phyloP scores from a whole-genome alignment of 2,113 vertebrate species.

The Acanthisitta chloris region DNA sequence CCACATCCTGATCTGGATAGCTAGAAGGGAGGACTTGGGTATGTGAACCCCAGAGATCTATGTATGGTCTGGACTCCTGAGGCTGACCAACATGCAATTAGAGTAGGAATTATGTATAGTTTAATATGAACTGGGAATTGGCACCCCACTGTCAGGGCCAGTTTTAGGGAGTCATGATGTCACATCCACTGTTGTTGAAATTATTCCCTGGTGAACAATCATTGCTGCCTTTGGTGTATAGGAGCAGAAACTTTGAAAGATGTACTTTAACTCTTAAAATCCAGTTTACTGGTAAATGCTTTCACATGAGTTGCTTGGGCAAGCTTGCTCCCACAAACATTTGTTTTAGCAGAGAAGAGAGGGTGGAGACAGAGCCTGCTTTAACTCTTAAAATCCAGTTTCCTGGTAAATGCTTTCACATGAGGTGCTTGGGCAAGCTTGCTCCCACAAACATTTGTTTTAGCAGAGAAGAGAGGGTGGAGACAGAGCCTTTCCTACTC shows the following conservation, averaged over 20 bases:
- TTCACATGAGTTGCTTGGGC: not conserved
- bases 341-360: not conserved
- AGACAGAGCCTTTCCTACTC: not conserved
- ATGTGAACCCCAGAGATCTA: not conserved
- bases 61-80: not conserved
- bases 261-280: not conserved
- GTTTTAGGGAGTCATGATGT: not conserved
- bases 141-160: not conserved
- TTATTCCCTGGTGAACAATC: not conserved
- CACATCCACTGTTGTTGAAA: not conserved
- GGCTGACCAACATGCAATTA: not conserved
- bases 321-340: accelerated
- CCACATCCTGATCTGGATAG: not conserved
- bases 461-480: not conserved
- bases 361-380: not conserved
- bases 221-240: not conserved
- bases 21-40: not conserved
- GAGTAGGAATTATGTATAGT: not conserved
- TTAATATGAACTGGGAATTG: not conserved
- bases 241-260: not conserved
- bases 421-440: not conserved
- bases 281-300: not conserved
- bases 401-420: not conserved
- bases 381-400: not conserved
- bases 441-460: accelerated